These are phyloP conservation scores for Schizopygopsis pylzovi DNA, from an alignment of 2,797 vertebrate species.

Conservation along the genomic window DNA sequence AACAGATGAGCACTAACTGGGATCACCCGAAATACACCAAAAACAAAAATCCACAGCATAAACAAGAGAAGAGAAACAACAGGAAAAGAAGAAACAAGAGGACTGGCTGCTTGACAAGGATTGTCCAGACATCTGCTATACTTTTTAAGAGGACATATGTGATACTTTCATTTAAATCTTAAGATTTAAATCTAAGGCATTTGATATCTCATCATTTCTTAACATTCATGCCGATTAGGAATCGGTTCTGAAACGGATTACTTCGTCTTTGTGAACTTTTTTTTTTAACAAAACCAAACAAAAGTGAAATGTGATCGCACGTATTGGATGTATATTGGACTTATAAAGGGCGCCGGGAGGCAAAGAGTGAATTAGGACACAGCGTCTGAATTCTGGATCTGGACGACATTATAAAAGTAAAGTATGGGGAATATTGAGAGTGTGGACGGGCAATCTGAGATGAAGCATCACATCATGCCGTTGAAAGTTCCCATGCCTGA, in stretches of 20 bases:
- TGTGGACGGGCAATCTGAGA: slow-evolving; percentile 85
- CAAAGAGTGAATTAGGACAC: slow-evolving; percentile 9
- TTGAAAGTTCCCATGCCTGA: slow-evolving; percentile 97
- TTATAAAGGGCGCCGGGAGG: slow-evolving; percentile 30
- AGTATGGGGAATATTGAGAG: slow-evolving; percentile 94
- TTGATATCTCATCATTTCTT: slow-evolving; percentile 33
- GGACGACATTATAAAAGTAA: slow-evolving; percentile 27
- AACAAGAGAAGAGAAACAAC: slow-evolving; percentile 57
- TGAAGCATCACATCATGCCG: slow-evolving; percentile 86
- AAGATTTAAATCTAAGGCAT: slow-evolving; percentile 8
- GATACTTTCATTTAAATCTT: slow-evolving; percentile 50
- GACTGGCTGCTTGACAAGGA: slow-evolving; percentile 71
- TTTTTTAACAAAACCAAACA: slow-evolving; percentile 18
- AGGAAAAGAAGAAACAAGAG: slow-evolving; percentile 45
- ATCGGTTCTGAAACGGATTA: slow-evolving; percentile 56
- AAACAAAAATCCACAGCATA: slow-evolving; percentile 70
- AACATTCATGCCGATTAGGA: background rate
- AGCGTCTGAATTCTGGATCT: slow-evolving; percentile 33
- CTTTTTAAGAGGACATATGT: slow-evolving; percentile 63
- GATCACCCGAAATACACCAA: slow-evolving; percentile 75
- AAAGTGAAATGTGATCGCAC: slow-evolving; percentile 49
- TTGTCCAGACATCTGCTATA: slow-evolving; percentile 64
- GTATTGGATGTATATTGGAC: slow-evolving; percentile 51
- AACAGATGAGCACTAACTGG: slow-evolving; percentile 67
- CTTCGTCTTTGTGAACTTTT: slow-evolving; percentile 60